Base-by-base conservation (phyloP, 2,888 invertebrate species). In the Punctoribates punctum region DNA sequence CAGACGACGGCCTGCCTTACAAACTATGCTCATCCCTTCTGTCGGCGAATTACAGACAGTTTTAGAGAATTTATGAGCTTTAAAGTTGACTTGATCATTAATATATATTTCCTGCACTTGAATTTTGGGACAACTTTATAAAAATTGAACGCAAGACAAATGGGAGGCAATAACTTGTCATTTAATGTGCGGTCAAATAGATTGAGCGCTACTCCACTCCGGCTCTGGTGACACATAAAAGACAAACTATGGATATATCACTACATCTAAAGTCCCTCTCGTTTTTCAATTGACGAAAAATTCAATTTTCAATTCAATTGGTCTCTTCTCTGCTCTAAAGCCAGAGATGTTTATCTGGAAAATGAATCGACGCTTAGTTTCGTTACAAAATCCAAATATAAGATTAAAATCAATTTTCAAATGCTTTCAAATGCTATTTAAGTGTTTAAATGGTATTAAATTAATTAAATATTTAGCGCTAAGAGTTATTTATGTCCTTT, bases 381-480 rank as follows among this genome's bases (percentile, higher is more conserved):
- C 20, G 38, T 34, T 70, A 70, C 42, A 70, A 70, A 27, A 70
- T 42, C 23, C 70, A 42, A 42, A 70, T 27, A 27, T 42, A 20
- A 70, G 70, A 70, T 42, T 42, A 23, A 70, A 70, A 70, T 70
- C 70, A 70, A 70, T 29, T 62, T 62, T 62, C 17, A 62, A 34
- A n/a, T 15, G 34, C 34, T 34, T 34, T 34, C 34, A 34, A 34
- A 34, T 34, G 25, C 17, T 29, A 62, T 34, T 62, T 17, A 42
- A 42, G 34, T 27, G 38, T 17, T 70, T 42, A 70, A 70, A 70
- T 70, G 70, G 70, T 70, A 70, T 70, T 70, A 70, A 70, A 70
- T 42, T 70, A 70, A 70, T 70, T 70, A 70, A 70, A 70, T 70
- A 70, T 70, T 70, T 70, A 70, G 42, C 27, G 46, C 70, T 70